A percentile compares a stretch with the other conserved stretches of the same genome.
phyloP scores from a whole-genome alignment of 2,888 invertebrate genomes.

The Agrochola litura region DNA sequence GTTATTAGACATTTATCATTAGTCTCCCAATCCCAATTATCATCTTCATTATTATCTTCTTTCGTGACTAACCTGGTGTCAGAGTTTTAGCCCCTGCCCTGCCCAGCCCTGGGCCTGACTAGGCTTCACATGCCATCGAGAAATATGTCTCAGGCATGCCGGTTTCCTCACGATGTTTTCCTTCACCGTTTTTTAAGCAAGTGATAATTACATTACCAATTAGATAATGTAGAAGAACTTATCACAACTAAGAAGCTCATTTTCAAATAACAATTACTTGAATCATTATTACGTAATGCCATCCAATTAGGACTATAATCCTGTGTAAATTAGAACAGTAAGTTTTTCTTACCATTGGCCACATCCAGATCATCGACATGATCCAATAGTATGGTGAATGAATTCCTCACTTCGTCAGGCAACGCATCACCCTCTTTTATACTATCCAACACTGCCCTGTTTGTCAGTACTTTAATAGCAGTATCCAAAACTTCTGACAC shows the following conservation, averaged over 20 bases:
- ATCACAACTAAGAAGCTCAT: background rate
- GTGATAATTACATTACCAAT: too few species aligned
- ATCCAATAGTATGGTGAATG: constrained; percentile 93
- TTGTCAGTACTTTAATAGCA: constrained; percentile 91
- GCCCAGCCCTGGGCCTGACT: too few species aligned
- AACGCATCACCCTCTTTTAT: constrained; percentile 86
- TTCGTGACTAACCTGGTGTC: too few species aligned
- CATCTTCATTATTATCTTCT: too few species aligned
- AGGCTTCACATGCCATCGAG: too few species aligned
- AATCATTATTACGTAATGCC: too few species aligned
- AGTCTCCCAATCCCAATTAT: background rate
- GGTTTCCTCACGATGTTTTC: too few species aligned
- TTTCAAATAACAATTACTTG: background rate
- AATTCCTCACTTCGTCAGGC: constrained; percentile 90
- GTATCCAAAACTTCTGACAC: constrained; percentile 92
- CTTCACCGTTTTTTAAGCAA: too few species aligned
- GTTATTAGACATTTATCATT: background rate
- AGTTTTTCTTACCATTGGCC: constrained; percentile 92
- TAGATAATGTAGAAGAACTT: background rate
- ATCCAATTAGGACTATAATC: constrained; percentile 3
- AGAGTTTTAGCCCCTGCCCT: too few species aligned
- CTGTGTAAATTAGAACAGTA: background rate
- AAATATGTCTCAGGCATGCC: too few species aligned
- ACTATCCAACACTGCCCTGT: constrained; percentile 84
- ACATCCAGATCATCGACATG: constrained; percentile 94